Percentiles rank a stretch among this genome's conserved stretches.
phyloP scores from a whole-genome alignment of 1,140 invertebrate genomes.

The Armadillidium nasatum region DNA sequence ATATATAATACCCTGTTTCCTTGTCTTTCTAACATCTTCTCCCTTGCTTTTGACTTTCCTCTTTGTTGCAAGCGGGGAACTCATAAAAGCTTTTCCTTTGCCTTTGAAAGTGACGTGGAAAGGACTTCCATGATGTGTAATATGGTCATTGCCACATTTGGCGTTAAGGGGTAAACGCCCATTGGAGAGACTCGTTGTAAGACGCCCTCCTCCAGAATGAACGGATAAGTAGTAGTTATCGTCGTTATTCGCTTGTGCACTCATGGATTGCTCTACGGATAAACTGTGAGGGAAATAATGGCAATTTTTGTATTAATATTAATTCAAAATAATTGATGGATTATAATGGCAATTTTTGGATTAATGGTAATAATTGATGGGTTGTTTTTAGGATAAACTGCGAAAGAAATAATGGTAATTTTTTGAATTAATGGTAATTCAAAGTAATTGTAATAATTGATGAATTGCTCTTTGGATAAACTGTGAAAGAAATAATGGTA shows the following conservation, averaged over 20 bases:
- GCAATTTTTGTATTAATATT: too few relatives aligned
- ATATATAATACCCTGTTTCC: not conserved
- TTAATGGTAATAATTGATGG: too few relatives aligned
- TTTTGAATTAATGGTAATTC: too few relatives aligned
- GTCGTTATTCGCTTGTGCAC: not conserved
- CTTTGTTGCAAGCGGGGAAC: not conserved
- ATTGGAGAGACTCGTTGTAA: not conserved
- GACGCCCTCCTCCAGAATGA: not conserved
- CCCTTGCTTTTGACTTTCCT: not conserved
- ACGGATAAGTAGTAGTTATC: not conserved
- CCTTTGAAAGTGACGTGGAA: conserved; percentile 4
- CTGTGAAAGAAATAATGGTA: too few relatives aligned
- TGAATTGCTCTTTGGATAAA: too few relatives aligned
- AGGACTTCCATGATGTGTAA: not conserved
- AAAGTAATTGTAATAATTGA: too few relatives aligned
- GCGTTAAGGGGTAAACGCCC: not conserved
- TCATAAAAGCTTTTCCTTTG: not conserved
- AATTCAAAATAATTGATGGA: too few relatives aligned
- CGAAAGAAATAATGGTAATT: too few relatives aligned
- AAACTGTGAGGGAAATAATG: not conserved
- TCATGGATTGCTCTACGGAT: not conserved
- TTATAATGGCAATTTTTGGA: too few relatives aligned
- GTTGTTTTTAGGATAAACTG: too few relatives aligned
- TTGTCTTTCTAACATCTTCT: not conserved
- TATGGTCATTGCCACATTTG: not conserved